Evolutionary conservation across 2,888 invertebrate genomes (phyloP).

Genomic region (Malacosoma neustria): DNA sequence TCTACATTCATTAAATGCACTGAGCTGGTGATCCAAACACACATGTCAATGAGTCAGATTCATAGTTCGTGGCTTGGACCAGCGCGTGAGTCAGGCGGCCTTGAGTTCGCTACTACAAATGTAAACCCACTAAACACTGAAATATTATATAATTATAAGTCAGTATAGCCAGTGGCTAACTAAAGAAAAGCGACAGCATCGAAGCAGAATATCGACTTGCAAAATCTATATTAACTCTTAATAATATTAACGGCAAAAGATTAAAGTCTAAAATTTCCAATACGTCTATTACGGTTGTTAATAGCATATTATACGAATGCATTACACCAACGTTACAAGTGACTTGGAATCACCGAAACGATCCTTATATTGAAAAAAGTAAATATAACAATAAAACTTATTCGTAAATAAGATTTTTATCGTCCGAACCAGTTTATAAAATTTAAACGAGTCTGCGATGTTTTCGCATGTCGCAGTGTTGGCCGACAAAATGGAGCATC

Average conservation of each 20-base stretch:
- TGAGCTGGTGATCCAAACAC: conserved; percentile 22
- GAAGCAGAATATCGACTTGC: conserved; percentile 28
- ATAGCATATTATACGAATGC: no score
- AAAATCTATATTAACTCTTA: no score
- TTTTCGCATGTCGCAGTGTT: conserved; percentile 61
- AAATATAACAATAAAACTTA: no score
- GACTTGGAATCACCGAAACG: no score
- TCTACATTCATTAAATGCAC: conserved; percentile 18
- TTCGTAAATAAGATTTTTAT: conserved; percentile 16
- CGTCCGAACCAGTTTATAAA: conserved; percentile 38
- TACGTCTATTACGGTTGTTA: no score
- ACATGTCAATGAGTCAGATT: conserved; percentile 42
- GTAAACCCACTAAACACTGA: conserved; percentile 47
- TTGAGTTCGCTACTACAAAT: conserved; percentile 41
- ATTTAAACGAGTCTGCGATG: conserved; percentile 52
- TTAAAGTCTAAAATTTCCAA: no score
- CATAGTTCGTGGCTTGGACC: conserved; percentile 39
- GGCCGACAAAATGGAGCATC: conserved; percentile 68
- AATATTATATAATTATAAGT: conserved; percentile 61
- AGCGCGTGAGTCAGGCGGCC: conserved; percentile 61
- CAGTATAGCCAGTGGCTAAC: conserved; percentile 34
- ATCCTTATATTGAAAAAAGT: no score
- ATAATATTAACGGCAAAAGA: no score
- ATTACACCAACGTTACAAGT: no score
- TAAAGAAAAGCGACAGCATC: conserved; percentile 33